phyloP scores from a whole-genome alignment of 2,888 invertebrate species.

The Drosophila gaucha region DNA sequence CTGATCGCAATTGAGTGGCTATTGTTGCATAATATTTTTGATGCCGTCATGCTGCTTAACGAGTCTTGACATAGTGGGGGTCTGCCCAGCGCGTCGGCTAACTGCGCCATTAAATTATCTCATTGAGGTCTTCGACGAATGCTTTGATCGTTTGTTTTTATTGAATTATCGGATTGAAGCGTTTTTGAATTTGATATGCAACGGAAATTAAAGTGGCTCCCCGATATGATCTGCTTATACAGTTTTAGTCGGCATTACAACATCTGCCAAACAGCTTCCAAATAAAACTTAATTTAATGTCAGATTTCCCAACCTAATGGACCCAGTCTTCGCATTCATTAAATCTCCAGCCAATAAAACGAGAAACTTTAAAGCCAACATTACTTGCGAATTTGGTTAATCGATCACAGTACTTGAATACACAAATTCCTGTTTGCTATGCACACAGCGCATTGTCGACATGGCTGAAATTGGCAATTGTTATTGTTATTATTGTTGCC shows the following conservation, averaged over 20 bases:
- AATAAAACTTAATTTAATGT: slow-evolving; percentile 18
- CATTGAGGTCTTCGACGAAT: slow-evolving; percentile 16
- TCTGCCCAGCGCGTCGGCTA: slow-evolving; percentile 7
- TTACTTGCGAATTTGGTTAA: slow-evolving; percentile 58
- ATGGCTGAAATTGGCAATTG: slow-evolving; percentile 27
- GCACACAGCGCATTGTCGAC: slow-evolving; percentile 38
- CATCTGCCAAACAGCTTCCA: slow-evolving; percentile 8
- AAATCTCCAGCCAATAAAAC: slow-evolving; percentile 11
- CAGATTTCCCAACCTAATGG: slow-evolving; percentile 16
- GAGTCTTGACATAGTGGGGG: slow-evolving; percentile 62
- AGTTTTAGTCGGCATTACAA: slow-evolving; percentile 18
- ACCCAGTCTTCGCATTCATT: slow-evolving; percentile 10
- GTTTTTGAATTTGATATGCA: slow-evolving; percentile 25
- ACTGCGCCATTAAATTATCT: slow-evolving; percentile 39
- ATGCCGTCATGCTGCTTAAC: slow-evolving; percentile 70
- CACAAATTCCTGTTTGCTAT: slow-evolving; percentile 51
- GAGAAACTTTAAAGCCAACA: slow-evolving; percentile 4
- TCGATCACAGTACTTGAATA: slow-evolving; percentile 61
- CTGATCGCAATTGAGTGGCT: slow-evolving; percentile 53
- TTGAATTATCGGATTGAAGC: slow-evolving; percentile 23
- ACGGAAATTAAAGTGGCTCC: slow-evolving; percentile 1
- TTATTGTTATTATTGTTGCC: slow-evolving; percentile 40
- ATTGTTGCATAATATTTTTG: slow-evolving; percentile 65
- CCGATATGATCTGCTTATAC: slow-evolving; percentile 10
- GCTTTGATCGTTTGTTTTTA: slow-evolving; percentile 19